Base-by-base conservation (phyloP, 2,113 vertebrate genomes). In the Glareola pratincola region DNA sequence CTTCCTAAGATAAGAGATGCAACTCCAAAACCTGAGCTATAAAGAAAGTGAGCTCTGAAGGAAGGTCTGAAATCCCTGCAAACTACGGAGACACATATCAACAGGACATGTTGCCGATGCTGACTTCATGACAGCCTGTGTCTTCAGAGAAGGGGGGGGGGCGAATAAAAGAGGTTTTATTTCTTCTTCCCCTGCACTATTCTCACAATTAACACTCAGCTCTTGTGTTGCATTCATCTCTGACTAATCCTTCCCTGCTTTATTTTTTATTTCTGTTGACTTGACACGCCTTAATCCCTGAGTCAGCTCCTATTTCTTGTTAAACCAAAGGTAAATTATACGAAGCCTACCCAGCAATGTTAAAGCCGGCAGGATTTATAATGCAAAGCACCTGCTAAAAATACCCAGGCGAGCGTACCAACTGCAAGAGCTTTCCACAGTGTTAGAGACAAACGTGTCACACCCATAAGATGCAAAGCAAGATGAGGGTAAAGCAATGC, bases 281-380 rank as follows among this genome's bases (percentile, higher is more conserved):
- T 97, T 96, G 96, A 96, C 93, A 88, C 11, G 5, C 88, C 96
- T 96, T 96, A 96, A 97, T 97, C 79, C 96, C 96, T 90, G 97
- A 98, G 91, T 98, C 98, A 98, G 97, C 97, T 96, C 96, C 96
- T 97, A 94, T 97, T 98, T 97, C 96, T 97, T 95, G 93, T 97
- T 98, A 97, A 97, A 97, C 96, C 95, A 85, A 98, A 98, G 96
- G 98, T 97, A 97, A 98, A 98, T 98, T 97, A 96, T 92, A 94
- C 77, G 36, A 83, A 82, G 93, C 95, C 88, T 93, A 93, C 73
- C 91, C 85, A 94, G 96, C 93, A 83, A 36, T 76, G 87, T 96
- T 59, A 79, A 96, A 97, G 95, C 96, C 23, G 4, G 72, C 74
- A 96, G 86, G 94, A 96, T 97, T 94, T 91, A 92, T 96, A 96